Evolutionary conservation across 2,888 invertebrate species (phyloP).

Genomic region (Abrostola triplasia): DNA sequence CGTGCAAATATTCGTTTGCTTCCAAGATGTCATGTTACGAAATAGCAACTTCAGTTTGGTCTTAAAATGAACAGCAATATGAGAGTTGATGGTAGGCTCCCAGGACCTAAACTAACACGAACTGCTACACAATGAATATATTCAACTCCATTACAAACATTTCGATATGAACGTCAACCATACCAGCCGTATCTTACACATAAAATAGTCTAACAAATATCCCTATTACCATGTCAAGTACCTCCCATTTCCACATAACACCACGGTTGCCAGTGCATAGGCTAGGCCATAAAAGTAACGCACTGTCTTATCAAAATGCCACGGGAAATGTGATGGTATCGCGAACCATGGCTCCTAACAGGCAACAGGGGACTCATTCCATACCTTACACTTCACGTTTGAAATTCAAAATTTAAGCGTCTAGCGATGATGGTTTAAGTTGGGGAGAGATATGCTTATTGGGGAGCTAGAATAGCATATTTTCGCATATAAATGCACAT

Average conservation of each 20-base stretch:
- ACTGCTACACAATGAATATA: conserved; percentile 1
- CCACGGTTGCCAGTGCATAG: conserved; percentile 56
- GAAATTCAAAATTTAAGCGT: conserved; percentile 71
- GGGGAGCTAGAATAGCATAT: conserved; percentile 2
- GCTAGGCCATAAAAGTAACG: conserved; percentile 63
- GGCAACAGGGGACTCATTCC: conserved; percentile 77
- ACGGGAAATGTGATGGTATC: conserved; percentile 68
- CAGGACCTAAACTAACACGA: neutral
- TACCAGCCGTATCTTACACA: conserved; percentile 30
- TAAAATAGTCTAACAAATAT: conserved; percentile 42
- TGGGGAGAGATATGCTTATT: conserved; percentile 10
- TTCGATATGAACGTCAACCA: conserved; percentile 13
- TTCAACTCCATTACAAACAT: conserved; percentile 19
- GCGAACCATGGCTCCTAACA: conserved; percentile 66
- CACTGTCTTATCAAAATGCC: conserved; percentile 74
- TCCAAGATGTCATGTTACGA: too few species aligned
- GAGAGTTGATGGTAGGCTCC: too few species aligned
- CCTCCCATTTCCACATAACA: conserved; percentile 56
- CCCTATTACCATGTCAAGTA: conserved; percentile 39
- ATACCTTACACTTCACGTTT: conserved; percentile 71
- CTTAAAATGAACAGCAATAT: conserved; percentile 1
- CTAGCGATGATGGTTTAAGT: conserved; percentile 13
- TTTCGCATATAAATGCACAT: too few species aligned
- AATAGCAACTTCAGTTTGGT: too few species aligned
- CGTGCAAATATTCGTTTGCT: too few species aligned